Conservation (phyloP, 2,113 vertebrate species). For the Haemorhous mexicanus region DNA sequence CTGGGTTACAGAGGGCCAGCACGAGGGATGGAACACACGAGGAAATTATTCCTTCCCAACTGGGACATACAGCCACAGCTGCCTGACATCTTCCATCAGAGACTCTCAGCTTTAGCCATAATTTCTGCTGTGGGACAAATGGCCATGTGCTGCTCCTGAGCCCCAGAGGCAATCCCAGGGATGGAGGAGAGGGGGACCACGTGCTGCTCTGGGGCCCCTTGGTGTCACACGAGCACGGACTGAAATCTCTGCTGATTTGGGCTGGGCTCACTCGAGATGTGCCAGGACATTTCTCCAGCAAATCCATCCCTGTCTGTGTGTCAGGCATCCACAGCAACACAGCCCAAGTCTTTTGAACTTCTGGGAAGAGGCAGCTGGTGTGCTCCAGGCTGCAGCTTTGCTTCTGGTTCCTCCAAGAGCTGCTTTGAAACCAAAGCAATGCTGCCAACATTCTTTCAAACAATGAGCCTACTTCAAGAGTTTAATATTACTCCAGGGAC, state of each 20-base stretch:
- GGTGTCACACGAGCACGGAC: fast-evolving
- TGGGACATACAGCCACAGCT: background rate
- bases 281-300: background rate
- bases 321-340: background rate
- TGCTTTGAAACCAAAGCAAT: background rate
- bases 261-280: background rate
- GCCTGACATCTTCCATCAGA: background rate
- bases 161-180: background rate
- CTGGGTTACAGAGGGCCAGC: background rate
- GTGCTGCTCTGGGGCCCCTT: background rate
- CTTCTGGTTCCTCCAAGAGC: background rate
- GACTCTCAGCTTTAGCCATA: background rate
- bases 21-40: background rate
- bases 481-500: background rate
- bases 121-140: background rate
- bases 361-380: background rate
- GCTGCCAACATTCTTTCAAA: background rate
- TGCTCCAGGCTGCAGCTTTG: background rate
- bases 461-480: background rate
- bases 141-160: background rate
- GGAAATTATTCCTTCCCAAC: background rate
- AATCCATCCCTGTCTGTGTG: background rate
- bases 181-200: background rate
- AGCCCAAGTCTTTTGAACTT: background rate
- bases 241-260: background rate